Conservation (phyloP, 2,113 vertebrate genomes). For the Gasterosteus aculeatus region DNA sequence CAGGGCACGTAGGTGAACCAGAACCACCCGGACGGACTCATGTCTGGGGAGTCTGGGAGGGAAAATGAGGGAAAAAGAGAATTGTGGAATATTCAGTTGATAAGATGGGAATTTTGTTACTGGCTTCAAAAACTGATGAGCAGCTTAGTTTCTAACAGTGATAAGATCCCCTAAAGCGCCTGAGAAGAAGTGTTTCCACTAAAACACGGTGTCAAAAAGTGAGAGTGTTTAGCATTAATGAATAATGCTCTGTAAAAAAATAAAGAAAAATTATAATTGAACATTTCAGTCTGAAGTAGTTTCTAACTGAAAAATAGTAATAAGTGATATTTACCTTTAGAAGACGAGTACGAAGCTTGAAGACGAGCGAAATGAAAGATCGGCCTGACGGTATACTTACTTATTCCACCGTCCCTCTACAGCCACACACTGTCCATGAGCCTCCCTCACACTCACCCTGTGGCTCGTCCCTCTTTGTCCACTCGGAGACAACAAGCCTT, state of each 20-base stretch:
- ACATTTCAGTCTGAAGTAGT: background rate
- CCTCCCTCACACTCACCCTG: background rate
- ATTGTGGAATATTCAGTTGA: background rate
- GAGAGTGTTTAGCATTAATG: background rate
- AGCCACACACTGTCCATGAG: background rate
- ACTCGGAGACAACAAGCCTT: background rate
- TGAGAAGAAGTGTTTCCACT: background rate
- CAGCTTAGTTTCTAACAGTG: background rate
- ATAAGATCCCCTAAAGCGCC: background rate
- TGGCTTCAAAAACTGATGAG: background rate
- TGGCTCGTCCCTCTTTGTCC: background rate
- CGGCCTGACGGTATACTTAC: too few relatives aligned
- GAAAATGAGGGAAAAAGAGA: background rate
- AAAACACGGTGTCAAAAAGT: background rate
- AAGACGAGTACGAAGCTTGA: background rate
- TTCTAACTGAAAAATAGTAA: too few relatives aligned
- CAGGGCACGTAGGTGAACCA: background rate
- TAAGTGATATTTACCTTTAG: background rate
- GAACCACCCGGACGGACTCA: conserved; percentile 2
- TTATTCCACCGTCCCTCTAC: background rate
- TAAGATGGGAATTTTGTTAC: background rate
- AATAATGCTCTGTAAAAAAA: background rate
- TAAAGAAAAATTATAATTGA: background rate
- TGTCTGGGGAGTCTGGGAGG: background rate
- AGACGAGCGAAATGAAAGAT: background rate